Evolutionary conservation across 1,140 invertebrate genomes (phyloP).

Genomic region (Drusus annulatus): DNA sequence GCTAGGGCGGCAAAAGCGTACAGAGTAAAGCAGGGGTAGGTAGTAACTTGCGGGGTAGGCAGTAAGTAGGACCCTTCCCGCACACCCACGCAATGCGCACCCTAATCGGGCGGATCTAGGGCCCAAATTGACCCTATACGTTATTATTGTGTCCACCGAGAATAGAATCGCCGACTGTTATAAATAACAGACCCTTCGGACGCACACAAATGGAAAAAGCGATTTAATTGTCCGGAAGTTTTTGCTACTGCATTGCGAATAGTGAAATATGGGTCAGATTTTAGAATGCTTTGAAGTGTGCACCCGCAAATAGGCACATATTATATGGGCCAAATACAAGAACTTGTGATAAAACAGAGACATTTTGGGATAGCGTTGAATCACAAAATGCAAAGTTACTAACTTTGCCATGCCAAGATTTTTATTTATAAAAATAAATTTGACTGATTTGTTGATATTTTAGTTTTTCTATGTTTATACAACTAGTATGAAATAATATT

Average conservation of each 20-base stretch:
- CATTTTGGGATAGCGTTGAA: too few relatives aligned
- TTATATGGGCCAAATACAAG: too few relatives aligned
- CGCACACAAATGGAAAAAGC: background rate
- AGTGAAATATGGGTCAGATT: background rate
- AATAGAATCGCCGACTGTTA: conserved; percentile 6
- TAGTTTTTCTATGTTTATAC: too few relatives aligned
- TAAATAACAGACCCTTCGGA: background rate
- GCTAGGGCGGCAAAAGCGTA: background rate
- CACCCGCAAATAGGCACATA: too few relatives aligned
- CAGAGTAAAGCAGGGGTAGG: conserved; percentile 3
- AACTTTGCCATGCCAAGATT: too few relatives aligned
- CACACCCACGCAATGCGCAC: conserved; percentile 45
- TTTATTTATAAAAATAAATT: too few relatives aligned
- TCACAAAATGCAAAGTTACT: too few relatives aligned
- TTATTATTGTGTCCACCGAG: conserved; percentile 32
- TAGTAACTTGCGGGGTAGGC: background rate
- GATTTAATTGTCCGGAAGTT: background rate
- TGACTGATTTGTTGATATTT: too few relatives aligned
- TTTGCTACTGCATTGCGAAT: background rate
- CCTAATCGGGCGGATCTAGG: conserved; percentile 40
- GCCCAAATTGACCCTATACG: conserved; percentile 46
- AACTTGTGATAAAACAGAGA: too few relatives aligned
- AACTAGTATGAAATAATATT: too few relatives aligned
- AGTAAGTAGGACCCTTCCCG: background rate
- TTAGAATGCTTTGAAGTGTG: too few relatives aligned